phyloP scores from a whole-genome alignment of 37 sponge, comb jelly and placozoan species.

The Halichondria panicea region DNA sequence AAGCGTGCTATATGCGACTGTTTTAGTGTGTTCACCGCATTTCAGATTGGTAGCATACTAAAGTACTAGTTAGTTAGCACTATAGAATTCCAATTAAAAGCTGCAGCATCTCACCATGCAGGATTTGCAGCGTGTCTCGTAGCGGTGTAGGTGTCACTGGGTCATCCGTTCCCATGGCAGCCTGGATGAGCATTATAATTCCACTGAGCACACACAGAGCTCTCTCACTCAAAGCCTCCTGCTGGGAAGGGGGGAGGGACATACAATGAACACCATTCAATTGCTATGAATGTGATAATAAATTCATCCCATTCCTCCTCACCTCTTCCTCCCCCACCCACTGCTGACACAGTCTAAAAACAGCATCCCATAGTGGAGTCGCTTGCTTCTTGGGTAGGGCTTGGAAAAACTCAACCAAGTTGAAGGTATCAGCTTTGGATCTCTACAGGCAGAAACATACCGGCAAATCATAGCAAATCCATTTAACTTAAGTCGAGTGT shows the following conservation, averaged over 20 bases:
- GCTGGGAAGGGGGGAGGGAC: not conserved
- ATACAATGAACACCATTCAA: too few relatives aligned
- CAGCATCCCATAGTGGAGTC: slow-evolving; percentile 27
- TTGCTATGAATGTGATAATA: not conserved
- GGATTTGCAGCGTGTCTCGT: slow-evolving; percentile 8
- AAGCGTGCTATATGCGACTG: too few relatives aligned
- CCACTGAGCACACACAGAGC: slow-evolving; percentile 26
- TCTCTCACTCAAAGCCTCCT: not conserved
- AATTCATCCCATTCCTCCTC: not conserved
- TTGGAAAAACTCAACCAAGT: slow-evolving; percentile 61
- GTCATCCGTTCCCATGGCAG: slow-evolving; percentile 31
- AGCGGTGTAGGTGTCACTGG: not conserved
- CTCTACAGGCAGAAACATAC: slow-evolving; percentile 14
- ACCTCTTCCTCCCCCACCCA: not conserved
- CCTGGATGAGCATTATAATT: slow-evolving; percentile 6
- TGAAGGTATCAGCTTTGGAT: slow-evolving; percentile 21
- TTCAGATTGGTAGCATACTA: too few relatives aligned
- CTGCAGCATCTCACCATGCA: slow-evolving; percentile 26
- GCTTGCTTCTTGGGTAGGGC: slow-evolving; percentile 44
- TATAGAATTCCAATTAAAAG: too few relatives aligned
- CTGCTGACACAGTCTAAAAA: not conserved
- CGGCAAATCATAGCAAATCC: too few relatives aligned
- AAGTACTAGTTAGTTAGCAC: too few relatives aligned
- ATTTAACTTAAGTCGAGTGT: too few relatives aligned
- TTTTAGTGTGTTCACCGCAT: too few relatives aligned